A percentile compares a stretch with the other conserved stretches of the same genome.
phyloP scores from a whole-genome alignment of 1,140 invertebrate species.

The Aphidius ervi region DNA sequence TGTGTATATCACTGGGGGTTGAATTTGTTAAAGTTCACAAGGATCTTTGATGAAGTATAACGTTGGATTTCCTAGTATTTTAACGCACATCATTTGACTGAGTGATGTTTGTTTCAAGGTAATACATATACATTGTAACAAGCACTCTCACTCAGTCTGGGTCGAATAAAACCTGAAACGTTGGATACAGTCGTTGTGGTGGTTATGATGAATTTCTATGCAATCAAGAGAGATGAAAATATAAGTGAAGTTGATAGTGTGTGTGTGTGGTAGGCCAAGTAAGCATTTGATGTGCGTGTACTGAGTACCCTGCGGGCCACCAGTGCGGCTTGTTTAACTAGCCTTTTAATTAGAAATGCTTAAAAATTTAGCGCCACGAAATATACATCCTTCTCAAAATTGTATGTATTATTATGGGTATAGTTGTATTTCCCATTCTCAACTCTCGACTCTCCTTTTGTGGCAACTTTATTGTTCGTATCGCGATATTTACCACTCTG shows the following conservation, averaged over 20 bases:
- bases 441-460: background rate
- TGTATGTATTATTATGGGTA: constrained; percentile 19
- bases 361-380: constrained; percentile 52
- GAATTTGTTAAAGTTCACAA: constrained; percentile 12
- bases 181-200: constrained; percentile 7
- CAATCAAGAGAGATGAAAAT: constrained; percentile 5
- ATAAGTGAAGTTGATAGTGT: constrained; percentile 3
- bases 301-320: constrained; percentile 38
- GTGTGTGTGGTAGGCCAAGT: constrained; percentile 19
- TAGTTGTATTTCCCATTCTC: background rate
- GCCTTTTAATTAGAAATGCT: constrained; percentile 55
- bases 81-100: constrained; percentile 23
- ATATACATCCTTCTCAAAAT: constrained; percentile 42
- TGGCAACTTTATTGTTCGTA: constrained; percentile 37
- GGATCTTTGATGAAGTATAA: constrained; percentile 11
- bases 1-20: too few species aligned
- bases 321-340: constrained; percentile 49
- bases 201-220: constrained; percentile 2
- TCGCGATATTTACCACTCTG: constrained; percentile 39
- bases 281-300: constrained; percentile 20
- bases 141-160: too few species aligned
- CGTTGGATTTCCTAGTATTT: constrained; percentile 17
- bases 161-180: too few species aligned
- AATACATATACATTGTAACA: too few species aligned
- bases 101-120: constrained; percentile 24